These are phyloP conservation scores for Cyprinodon diabolis DNA, from an alignment of 2,797 vertebrate species.

Conservation along the genomic window DNA sequence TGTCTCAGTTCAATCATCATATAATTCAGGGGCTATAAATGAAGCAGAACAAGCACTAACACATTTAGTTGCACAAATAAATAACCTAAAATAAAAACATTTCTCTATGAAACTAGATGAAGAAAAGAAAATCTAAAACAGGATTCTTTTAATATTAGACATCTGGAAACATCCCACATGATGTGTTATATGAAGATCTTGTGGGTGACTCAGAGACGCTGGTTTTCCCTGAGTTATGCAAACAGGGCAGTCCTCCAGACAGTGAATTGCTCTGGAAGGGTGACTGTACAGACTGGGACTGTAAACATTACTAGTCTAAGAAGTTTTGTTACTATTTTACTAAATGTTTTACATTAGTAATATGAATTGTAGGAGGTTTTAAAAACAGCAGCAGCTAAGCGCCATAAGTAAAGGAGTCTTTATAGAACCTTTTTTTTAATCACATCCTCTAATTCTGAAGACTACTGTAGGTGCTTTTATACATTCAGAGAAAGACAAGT, in stretches of 20 bases:
- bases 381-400: neutral
- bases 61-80: neutral
- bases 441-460: neutral
- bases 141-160: neutral
- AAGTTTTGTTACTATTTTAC: conserved; percentile 32
- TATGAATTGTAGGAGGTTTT: neutral
- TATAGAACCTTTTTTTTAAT: neutral
- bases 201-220: neutral
- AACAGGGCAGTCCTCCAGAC: conserved; percentile 33
- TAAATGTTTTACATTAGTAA: neutral
- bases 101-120: neutral
- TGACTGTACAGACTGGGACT: conserved; percentile 41
- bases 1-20: neutral
- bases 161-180: conserved; percentile 14
- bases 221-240: conserved; percentile 1
- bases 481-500: no score
- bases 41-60: neutral
- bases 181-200: neutral
- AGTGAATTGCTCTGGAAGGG: conserved; percentile 10
- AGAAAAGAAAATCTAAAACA: neutral
- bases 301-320: conserved; percentile 2
- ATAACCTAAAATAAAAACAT: neutral
- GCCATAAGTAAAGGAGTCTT: neutral
- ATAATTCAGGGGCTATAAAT: neutral
- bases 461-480: no score